Percentiles rank a stretch among this genome's conserved stretches.
phyloP scores from a whole-genome alignment of 2,888 invertebrate genomes.

The Leptinotarsa peninsularis region DNA sequence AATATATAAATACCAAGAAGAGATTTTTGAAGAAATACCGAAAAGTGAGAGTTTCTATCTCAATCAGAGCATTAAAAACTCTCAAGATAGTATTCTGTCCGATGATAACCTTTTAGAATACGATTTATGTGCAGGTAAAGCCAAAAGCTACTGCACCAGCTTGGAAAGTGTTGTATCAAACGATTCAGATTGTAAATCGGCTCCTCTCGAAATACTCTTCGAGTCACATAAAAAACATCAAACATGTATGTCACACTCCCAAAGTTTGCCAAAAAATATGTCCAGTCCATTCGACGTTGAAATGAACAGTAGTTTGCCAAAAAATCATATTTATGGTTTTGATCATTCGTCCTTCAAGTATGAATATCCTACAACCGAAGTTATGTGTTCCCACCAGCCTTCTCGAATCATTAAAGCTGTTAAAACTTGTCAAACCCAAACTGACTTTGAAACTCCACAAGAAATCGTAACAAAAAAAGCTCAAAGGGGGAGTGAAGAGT shows the following conservation, averaged over 20 bases:
- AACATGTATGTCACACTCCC: conserved; percentile 52
- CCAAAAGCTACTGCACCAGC: conserved; percentile 79
- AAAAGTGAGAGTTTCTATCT: conserved; percentile 87
- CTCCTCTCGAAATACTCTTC: conserved; percentile 80
- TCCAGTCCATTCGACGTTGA: conserved; percentile 47
- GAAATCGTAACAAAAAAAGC: conserved; percentile 59
- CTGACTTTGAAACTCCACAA: conserved; percentile 61
- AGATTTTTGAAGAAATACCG: conserved; percentile 61
- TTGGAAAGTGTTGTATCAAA: conserved; percentile 85
- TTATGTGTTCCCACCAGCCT: conserved; percentile 43
- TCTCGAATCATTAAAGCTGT: conserved; percentile 62
- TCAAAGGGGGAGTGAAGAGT: conserved; percentile 59
- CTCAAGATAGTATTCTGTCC: conserved; percentile 83
- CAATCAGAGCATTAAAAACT: conserved; percentile 76
- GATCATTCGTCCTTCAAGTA: conserved; percentile 31
- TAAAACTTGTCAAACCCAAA: conserved; percentile 64
- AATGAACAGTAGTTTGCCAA: conserved; percentile 55
- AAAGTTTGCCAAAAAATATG: conserved; percentile 58
- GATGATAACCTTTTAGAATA: conserved; percentile 68
- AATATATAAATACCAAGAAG: conserved; percentile 69
- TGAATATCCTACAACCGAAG: conserved; percentile 25
- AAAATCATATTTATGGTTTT: conserved; percentile 50
- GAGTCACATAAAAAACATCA: conserved; percentile 54
- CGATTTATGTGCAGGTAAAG: conserved; percentile 62
- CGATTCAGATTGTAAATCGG: conserved; percentile 82